Percentiles rank a stretch among this genome's conserved stretches.
These are phyloP conservation scores for Augochlorella aurata DNA, from an alignment of 2,888 invertebrate genomes.

Conservation along the genomic window DNA sequence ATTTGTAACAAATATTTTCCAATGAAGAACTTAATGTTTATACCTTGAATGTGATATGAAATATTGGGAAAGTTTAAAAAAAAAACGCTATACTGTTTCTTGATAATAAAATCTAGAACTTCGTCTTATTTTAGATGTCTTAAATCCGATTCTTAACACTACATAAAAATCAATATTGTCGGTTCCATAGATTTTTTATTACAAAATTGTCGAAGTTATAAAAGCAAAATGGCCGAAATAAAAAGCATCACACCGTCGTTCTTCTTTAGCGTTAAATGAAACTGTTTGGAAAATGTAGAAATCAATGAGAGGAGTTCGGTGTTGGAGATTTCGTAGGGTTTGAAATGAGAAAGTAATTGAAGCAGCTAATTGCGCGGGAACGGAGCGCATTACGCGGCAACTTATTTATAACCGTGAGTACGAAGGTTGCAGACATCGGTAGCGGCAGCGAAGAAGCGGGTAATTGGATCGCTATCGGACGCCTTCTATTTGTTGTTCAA, in stretches of 20 bases:
- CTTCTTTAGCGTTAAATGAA: too few species aligned
- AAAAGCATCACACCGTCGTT: too few species aligned
- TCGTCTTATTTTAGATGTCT: neutral
- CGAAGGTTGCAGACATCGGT: slow-evolving; percentile 39
- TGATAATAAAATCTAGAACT: neutral
- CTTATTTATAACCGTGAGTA: slow-evolving; percentile 45
- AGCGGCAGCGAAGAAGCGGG: slow-evolving; percentile 35
- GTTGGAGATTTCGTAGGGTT: neutral
- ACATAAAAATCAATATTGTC: neutral
- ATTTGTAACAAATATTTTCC: neutral
- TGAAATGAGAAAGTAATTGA: neutral
- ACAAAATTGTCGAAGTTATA: too few species aligned
- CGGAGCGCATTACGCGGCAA: slow-evolving; percentile 17
- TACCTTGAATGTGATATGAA: neutral
- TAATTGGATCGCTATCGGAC: slow-evolving; percentile 67
- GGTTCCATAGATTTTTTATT: too few species aligned
- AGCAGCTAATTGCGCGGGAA: slow-evolving; percentile 7
- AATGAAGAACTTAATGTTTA: neutral
- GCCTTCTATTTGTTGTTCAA: slow-evolving; percentile 73
- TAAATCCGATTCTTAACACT: neutral
- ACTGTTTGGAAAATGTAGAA: neutral
- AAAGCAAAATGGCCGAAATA: too few species aligned
- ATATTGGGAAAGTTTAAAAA: too few species aligned
- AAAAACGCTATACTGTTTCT: too few species aligned
- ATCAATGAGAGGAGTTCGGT: neutral